Conservation (phyloP, 1,140 invertebrate genomes). For the Homalodisca vitripennis region DNA sequence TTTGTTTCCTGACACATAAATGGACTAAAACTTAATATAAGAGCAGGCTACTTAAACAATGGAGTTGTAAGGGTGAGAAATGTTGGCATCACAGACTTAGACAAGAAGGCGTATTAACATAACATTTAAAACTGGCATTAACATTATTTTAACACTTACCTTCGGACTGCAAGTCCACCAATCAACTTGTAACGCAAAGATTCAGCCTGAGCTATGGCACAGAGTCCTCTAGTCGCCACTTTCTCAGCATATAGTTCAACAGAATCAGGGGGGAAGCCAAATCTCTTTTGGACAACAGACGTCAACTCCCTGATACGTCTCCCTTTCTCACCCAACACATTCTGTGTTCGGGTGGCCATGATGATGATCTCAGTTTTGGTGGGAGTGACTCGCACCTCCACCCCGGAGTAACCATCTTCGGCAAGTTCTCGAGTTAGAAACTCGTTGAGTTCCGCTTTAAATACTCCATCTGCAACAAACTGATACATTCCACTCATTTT, state of each 20-base stretch:
- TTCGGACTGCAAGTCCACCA: slow-evolving; percentile 86
- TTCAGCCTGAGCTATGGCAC: slow-evolving; percentile 99
- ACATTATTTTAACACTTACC: slow-evolving; percentile 50
- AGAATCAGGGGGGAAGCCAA: slow-evolving; percentile 90
- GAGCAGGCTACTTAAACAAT: too few relatives aligned
- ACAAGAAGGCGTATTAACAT: neutral
- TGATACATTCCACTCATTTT: too few relatives aligned
- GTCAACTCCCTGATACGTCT: slow-evolving; percentile 94
- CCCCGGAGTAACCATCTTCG: slow-evolving; percentile 99
- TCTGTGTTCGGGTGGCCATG: slow-evolving; percentile 98
- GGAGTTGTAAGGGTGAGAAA: too few relatives aligned
- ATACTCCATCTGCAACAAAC: slow-evolving; percentile 98
- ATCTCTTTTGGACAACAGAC: slow-evolving; percentile 97
- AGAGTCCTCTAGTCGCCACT: slow-evolving; percentile 95
- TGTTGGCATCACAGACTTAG: too few relatives aligned
- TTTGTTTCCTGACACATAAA: too few relatives aligned
- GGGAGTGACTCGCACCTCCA: slow-evolving; percentile 94
- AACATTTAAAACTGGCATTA: neutral
- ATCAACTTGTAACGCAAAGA: slow-evolving; percentile 98
- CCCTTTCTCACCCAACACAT: slow-evolving; percentile 94
- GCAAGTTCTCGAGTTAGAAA: slow-evolving; percentile 98
- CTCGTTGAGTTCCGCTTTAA: slow-evolving; percentile 99
- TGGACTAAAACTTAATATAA: too few relatives aligned
- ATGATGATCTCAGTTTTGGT: slow-evolving; percentile 97
- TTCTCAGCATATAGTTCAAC: slow-evolving; percentile 98